Base-by-base conservation (phyloP, 2,113 vertebrate species). In the Microcebus griseorufus region DNA sequence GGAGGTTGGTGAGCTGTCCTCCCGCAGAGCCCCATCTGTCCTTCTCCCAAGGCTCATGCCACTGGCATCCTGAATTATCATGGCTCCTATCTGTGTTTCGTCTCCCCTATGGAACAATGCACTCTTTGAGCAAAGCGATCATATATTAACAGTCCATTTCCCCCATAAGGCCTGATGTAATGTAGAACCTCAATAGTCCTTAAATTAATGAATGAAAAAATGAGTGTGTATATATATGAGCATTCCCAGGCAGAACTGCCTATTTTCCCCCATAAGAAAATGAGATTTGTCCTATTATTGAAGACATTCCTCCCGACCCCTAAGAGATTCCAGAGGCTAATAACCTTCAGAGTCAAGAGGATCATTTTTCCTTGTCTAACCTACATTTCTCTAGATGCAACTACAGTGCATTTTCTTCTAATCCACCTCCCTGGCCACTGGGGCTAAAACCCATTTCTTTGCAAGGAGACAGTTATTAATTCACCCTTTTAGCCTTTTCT, bases 401-500 rank as follows among this genome's bases (percentile, higher is more conserved):
- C 78, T 87, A 86, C 42, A 69, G 55, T 60, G 39, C 29, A 9
- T 82, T 96, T 79, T 80, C 62, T 81, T 96, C 72, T 89, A 86
- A 79, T 51, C 93, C 69, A 27, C 51, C 37, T 90, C 78, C 39
- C 37, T 16, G 37, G 85, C 93, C 84, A 86, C 39, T 48, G 90
- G 81, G 18, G 95, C 72, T 32, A 29, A 94, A 95, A 75, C 32
- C 48, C 32, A 88, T 79, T 94, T 94, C 79, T 97, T 85, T 69
- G 14, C 67, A 72, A 90, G 8, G 65, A 95, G 90, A 97, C 78
- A 73, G 58, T 96, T 92, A 88, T 88, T 96, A 92, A 97, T 95
- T 95, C 53, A 67, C 76, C 76, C 60, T 93, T 84, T 76, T 76
- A 85, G 85, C 64, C 73, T 88, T 90, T 72, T 88, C 70, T 62